Percentiles rank a stretch among this genome's conserved stretches.
Evolutionary conservation across 2,113 vertebrate genomes (phyloP).

Genomic region (Hippocampus comes): DNA sequence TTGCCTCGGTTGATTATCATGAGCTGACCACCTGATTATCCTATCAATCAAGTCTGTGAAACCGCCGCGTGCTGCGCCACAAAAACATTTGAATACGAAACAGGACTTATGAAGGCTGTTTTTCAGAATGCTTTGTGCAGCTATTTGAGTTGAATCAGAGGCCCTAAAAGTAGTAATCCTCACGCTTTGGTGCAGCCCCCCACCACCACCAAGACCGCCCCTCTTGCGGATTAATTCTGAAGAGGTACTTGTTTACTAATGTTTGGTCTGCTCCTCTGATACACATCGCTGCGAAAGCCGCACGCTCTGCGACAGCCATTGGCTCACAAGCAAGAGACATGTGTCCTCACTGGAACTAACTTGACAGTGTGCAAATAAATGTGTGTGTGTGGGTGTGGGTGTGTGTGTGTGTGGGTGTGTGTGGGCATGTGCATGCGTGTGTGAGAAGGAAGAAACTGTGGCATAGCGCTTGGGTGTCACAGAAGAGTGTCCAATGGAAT

Average conservation of each 20-base stretch:
- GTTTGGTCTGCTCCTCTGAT: conserved; percentile 57
- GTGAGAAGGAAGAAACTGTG: background rate
- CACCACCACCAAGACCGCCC: conserved; percentile 16
- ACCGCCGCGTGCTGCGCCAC: conserved; percentile 15
- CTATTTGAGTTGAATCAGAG: conserved; percentile 62
- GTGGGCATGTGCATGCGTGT: background rate
- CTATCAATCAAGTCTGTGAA: conserved; percentile 57
- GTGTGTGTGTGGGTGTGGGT: too few relatives aligned
- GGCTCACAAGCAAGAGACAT: conserved; percentile 44
- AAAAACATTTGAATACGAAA: conserved; percentile 41
- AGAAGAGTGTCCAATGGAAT: conserved; percentile 41
- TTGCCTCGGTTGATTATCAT: conserved; percentile 46
- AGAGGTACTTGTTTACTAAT: conserved; percentile 60
- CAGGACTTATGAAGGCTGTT: conserved; percentile 42
- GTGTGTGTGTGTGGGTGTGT: too few relatives aligned
- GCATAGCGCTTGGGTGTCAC: conserved; percentile 33
- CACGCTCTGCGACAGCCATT: conserved; percentile 30
- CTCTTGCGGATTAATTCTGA: conserved; percentile 60
- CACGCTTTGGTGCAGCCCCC: conserved; percentile 41
- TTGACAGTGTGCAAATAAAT: conserved; percentile 49
- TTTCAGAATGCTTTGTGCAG: conserved; percentile 52
- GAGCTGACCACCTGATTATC: conserved; percentile 61
- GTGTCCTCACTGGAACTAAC: conserved; percentile 52
- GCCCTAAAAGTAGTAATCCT: conserved; percentile 65
- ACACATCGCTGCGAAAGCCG: conserved; percentile 48